Base-by-base conservation (phyloP, 2,888 invertebrate species). In the Leptothorax acervorum region DNA sequence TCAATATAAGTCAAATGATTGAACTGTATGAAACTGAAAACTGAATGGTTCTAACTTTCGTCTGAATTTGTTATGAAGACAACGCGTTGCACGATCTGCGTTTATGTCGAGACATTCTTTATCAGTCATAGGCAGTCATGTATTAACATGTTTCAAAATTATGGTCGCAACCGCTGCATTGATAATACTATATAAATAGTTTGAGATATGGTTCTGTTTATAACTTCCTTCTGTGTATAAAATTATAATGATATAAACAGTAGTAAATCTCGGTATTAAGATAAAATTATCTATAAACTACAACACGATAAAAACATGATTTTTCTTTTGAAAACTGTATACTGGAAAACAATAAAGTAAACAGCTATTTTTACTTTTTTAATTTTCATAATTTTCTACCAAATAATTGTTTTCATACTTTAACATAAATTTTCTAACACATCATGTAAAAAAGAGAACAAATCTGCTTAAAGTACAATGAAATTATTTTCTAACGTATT, bases 111-210 rank as follows among this genome's bases (percentile, higher is more conserved):
- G 28, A 45, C 39, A 28, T 66, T 60, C 63, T 86, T 84, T 74
- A 75, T 85, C 86, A 83, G 83, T 23, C 23, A 23, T 85, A 73
- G 71, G 76, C 84, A 79, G 85, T 87, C 85, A 85, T 83, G 85
- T 87, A 83, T 87, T 87, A 86, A 63, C 39, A 84, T 87, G 83
- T 79, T 76, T 76, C 76, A 57, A 31, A 79, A 78, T 82, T 89
- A 89, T 89, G 86, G 68, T 84, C 83, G 35, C 18, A 62, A 35
- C 57, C 62, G 89, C 57, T 85, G 66, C 71, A 82, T 74, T 78
- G 78, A 74, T 86, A 89, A 85, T 85, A 35, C 35, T 35, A 62
- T 31, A 73, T 55, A 74, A 70, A 88, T 84, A 62, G 23, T 53
- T 31, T 71, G 81, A 63, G 81, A 63, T 63, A 88, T 70, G 23